Evolutionary conservation across 1,140 invertebrate genomes (phyloP), one percentile per base, ranked within the genome.

Genomic region (roundworm (Caenorhabditis elegans)): DNA sequence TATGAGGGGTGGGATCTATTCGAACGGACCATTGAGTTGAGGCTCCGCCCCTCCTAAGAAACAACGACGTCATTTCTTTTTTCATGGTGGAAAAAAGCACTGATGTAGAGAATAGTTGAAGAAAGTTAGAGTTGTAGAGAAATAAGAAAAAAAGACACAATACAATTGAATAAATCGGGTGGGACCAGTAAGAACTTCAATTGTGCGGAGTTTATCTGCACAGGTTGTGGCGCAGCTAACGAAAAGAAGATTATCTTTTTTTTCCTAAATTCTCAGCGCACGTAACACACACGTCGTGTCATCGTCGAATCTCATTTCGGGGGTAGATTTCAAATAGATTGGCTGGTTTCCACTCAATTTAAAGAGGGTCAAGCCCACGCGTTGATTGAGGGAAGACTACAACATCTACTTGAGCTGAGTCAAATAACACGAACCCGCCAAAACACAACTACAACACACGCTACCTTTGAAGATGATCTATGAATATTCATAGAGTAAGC

Each of bases 281-380:
- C 39, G 15, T 15, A 43, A 43, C 39, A 43, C 15, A 43, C 39
- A 43, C 60, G 60, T 70, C 34, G 53, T 60, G 26, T 60, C 53
- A 60, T 60, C 53, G 17, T 60, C 53, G 15, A 60, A 60, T 60
- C 53, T 60, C 28, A 60, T 60, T 70, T 70, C 60, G 26, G 60
- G 26, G 60, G 34, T 70, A 3, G n/a, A 8, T 43, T 43, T 36
- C 5, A 24, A 70, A 70, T 70, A 70, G 34, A n/a, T 70, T 70
- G 60, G 15, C 39, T 43, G 39, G 34, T 19, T 70, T 39, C 34
- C 19, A 70, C 60, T 70, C 60, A 70, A 70, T 70, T 70, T 70
- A 43, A 70, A 70, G 26, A 60, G 53, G 53, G 31, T 0, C 3
- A 34, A 22, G 60, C 60, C 60, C 60, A 70, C 60, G 60, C 60